phyloP scores from a whole-genome alignment of 2,888 invertebrate species.

The Leistus spinibarbis region DNA sequence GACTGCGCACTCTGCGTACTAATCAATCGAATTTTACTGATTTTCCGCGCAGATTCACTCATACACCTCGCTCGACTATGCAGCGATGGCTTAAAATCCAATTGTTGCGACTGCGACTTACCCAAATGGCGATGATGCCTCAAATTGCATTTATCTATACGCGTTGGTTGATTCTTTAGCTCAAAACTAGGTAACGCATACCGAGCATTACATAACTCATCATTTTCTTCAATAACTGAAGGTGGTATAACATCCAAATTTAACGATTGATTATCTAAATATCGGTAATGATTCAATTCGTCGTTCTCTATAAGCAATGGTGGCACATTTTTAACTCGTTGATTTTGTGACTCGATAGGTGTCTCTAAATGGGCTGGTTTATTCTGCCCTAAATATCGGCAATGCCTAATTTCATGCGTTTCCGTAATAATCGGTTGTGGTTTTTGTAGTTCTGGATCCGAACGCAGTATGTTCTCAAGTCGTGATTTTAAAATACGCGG shows the following conservation, averaged over 20 bases:
- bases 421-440: neutral
- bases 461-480: slow-evolving; percentile 60
- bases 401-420: neutral
- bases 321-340: neutral
- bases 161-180: too few relatives aligned
- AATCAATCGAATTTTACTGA: slow-evolving; percentile 44
- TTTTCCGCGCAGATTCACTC: slow-evolving; percentile 50
- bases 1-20: slow-evolving; percentile 47
- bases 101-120: slow-evolving; percentile 17
- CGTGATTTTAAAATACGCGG: slow-evolving; percentile 68
- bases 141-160: too few relatives aligned
- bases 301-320: neutral
- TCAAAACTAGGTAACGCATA: too few relatives aligned
- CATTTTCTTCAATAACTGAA: neutral
- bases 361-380: too few relatives aligned
- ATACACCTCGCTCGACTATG: slow-evolving; percentile 37
- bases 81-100: neutral
- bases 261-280: neutral
- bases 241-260: neutral
- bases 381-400: neutral
- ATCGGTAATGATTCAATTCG: neutral
- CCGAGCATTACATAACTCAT: too few relatives aligned
- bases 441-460: slow-evolving; percentile 42
- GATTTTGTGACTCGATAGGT: too few relatives aligned
- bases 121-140: neutral